Percentiles rank a stretch among this genome's conserved stretches.
These are phyloP conservation scores for Pipistrellus pygmaeus DNA, from an alignment of 2,797 vertebrate genomes.

Conservation along the genomic window DNA sequence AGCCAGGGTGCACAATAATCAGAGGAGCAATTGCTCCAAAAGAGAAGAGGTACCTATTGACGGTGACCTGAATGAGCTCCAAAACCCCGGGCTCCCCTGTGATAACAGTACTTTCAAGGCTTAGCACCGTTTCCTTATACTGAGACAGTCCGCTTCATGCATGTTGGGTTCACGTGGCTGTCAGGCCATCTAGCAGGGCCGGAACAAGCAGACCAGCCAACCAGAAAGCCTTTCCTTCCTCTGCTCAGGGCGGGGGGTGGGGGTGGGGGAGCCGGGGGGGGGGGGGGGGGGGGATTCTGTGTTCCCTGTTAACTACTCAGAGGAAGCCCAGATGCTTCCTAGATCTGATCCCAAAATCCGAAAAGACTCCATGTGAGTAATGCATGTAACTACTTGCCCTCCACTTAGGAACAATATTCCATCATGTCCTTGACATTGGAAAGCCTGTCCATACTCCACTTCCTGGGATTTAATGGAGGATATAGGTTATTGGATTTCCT, in stretches of 20 bases:
- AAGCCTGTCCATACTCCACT: neutral
- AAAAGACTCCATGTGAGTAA: neutral
- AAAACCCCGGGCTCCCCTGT: neutral
- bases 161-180: neutral
- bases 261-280: neutral
- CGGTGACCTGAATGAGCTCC: neutral
- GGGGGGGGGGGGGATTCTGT: neutral
- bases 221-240: neutral
- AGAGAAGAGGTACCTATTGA: neutral
- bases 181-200: neutral
- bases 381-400: neutral
- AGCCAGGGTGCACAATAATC: neutral
- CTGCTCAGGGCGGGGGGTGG: neutral
- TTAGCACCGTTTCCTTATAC: neutral
- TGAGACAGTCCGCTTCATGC: neutral
- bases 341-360: constrained; percentile 1
- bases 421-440: neutral
- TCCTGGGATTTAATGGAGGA: neutral
- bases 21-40: neutral
- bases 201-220: neutral
- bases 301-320: neutral
- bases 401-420: neutral
- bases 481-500: constrained; percentile 8
- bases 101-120: neutral
- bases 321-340: neutral